Base-by-base conservation (phyloP, 2,113 vertebrate species). In the Tinamus guttatus region DNA sequence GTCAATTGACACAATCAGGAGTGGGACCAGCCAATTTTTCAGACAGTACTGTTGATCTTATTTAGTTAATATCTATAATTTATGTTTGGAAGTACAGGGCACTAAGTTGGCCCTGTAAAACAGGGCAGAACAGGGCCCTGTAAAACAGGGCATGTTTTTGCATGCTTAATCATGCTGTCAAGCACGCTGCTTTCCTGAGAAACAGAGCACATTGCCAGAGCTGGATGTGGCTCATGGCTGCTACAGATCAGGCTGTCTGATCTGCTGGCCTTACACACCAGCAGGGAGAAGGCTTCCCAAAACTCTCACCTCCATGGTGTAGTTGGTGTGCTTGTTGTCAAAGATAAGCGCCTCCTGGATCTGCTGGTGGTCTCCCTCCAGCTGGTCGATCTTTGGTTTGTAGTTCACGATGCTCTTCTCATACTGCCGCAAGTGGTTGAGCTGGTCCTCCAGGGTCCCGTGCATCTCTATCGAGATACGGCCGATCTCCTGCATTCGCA, bases 261-360 rank as follows among this genome's bases (percentile, higher is more conserved):
- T 16, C 41, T 65, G 47, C 36, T 70, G 62, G n/a, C 56, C 3
- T 27, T 71, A 70, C 27, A n/a, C 67, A 51, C 7, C 22, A 52
- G 54, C 25, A 58, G 34, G 18, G 25, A n/a, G 32, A 54, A 80
- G 21, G 49, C 49, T n/a, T 51, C n/a, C 34, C 52, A 47, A 34
- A 87, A 56, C 24, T 64, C 79, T 96, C 98, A 99, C 99, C 99
- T 99, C 99, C 99, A 99, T 99, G 93, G 99, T 99, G 96, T 99
- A 99, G 97, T 99, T 99, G 98, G 99, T 99, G 98, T 99, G 99
- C 97, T 99, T 99, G 97, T 99, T 99, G 98, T 99, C 99, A 5
- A 99, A 99, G 96, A 99, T 99, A 68, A 99, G 99, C 0, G 99
- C 99, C 94, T 99, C 99, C 97, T 99, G 99, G 93, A 99, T 99